Base-by-base conservation (phyloP, 2,888 invertebrate genomes). In the Sabatieria punctata region DNA sequence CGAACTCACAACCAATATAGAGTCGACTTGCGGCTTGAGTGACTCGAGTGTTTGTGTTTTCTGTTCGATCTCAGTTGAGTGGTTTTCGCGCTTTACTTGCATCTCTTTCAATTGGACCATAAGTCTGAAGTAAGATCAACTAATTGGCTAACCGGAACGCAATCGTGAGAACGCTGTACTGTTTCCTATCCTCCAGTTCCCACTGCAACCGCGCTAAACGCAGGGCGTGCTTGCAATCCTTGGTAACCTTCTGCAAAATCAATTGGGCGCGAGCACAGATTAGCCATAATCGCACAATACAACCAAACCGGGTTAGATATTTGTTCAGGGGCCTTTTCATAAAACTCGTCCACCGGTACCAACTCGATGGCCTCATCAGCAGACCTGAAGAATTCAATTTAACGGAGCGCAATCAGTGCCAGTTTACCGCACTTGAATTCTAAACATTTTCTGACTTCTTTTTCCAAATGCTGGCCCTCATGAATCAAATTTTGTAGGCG, bases 331-430 rank as follows among this genome's bases (percentile, higher is more conserved):
- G 86, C 85, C 65, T 80, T 76, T 57, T 73, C 72, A 60, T 80
- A 81, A 66, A 91, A 91, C 59, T 85, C 82, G 48, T 82, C 79
- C 43, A 82, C 73, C 0, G 82, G 69, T 1, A 93, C 80, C 43
- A 93, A 72, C 60, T 86, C 82, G 58, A 93, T 85, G 61, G 81
- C 80, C 69, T 89, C 85, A 74, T 91, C 88, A 66, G 85, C 84
- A 11, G 89, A 89, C 64, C 79, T 79, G 60, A 18, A 64, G 57
- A 22, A 19, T 2, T 23, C 23, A 45, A 44, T 8, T 45, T 30
- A 30, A 43, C 19, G 13, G 43, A 18, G 4, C 22, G 19, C 8
- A 30, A 33, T 33, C 35, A 37, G 35, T n/a, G 11, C 15, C 11
- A 15, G 35, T 13, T 44, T 44, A 21, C 53, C 73, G 64, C 67